A percentile compares a stretch with the other conserved stretches of the same genome.
These are phyloP conservation scores for Allolobophora icterica DNA, from an alignment of 2,888 invertebrate genomes.

Conservation along the genomic window DNA sequence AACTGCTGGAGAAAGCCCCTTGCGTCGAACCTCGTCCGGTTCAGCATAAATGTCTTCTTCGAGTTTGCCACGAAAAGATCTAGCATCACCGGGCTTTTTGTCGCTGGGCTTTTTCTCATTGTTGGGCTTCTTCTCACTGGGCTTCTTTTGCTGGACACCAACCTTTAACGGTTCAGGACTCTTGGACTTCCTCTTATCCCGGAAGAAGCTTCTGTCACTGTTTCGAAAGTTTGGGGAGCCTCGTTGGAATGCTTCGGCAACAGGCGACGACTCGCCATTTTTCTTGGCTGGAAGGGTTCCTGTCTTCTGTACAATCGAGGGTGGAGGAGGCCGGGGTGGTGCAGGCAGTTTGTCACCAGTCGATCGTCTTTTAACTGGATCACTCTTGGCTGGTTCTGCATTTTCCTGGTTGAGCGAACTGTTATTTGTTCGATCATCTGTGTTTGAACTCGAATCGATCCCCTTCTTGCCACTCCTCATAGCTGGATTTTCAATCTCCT, in stretches of 20 bases:
- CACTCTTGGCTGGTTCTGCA: not conserved
- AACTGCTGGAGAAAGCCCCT: not conserved
- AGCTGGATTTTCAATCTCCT: not conserved
- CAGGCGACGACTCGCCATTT: constrained; percentile 12
- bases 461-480: not conserved
- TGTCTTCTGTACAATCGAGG: constrained; percentile 2
- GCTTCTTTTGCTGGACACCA: not conserved
- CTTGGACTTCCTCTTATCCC: constrained; percentile 23
- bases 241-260: constrained; percentile 2
- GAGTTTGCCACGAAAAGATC: not conserved
- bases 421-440: not conserved
- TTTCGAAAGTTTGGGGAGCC: not conserved
- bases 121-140: constrained; percentile 4
- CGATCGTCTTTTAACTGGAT: constrained; percentile 2
- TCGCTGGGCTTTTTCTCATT: not conserved
- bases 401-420: not conserved
- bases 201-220: constrained; percentile 3
- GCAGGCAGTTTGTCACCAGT: constrained; percentile 25
- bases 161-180: not conserved
- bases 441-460: not conserved
- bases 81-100: not conserved
- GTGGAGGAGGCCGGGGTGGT: constrained; percentile 29
- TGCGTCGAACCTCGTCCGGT: not conserved
- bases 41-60: constrained; percentile 19
- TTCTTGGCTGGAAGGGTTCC: not conserved